These are phyloP conservation scores for Fregetta grallaria DNA, from an alignment of 2,113 vertebrate genomes.

Conservation along the genomic window DNA sequence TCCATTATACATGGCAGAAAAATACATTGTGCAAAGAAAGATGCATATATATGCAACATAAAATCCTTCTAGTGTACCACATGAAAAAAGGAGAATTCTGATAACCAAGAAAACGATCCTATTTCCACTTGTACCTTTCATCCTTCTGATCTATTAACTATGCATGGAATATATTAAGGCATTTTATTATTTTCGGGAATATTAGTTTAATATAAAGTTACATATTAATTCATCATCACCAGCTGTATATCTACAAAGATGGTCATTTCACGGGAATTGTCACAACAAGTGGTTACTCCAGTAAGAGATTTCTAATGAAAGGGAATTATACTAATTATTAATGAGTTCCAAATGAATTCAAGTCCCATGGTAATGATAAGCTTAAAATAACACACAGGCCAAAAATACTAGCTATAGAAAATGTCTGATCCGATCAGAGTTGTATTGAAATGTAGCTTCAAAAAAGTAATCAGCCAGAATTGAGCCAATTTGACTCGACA, in stretches of 20 bases:
- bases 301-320: conserved; percentile 40
- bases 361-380: conserved; percentile 11
- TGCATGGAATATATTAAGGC: background rate
- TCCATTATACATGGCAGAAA: background rate
- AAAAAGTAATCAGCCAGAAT: background rate
- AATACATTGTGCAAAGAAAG: background rate
- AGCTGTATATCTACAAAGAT: background rate
- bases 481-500: background rate
- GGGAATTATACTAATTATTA: conserved; percentile 43
- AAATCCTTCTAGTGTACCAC: background rate
- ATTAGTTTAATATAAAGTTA: background rate
- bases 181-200: conserved; percentile 5
- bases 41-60: background rate
- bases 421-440: background rate
- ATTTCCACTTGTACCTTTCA: background rate
- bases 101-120: background rate
- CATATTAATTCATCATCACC: background rate
- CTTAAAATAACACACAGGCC: conserved; percentile 48
- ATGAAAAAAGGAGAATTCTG: background rate
- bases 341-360: conserved; percentile 53
- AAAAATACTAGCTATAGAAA: conserved; percentile 16
- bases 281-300: background rate
- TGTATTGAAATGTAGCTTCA: conserved; percentile 8
- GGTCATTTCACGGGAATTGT: background rate
- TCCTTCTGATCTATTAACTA: background rate